A percentile compares a stretch with the other conserved stretches of the same genome.
phyloP scores from a whole-genome alignment of 1,140 invertebrate genomes.

The Pseudachorutes palmiensis region DNA sequence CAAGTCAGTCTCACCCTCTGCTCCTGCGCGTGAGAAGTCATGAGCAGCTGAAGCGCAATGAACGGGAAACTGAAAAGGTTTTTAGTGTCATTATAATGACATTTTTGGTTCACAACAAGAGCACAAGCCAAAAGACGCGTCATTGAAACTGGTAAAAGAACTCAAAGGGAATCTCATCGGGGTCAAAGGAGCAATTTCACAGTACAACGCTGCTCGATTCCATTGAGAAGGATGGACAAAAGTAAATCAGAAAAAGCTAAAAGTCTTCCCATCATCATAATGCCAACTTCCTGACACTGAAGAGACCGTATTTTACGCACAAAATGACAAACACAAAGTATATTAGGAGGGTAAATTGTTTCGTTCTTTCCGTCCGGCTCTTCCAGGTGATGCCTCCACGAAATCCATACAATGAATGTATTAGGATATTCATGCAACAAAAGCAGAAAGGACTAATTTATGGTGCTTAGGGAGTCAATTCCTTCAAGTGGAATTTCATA shows the following conservation, averaged over 20 bases:
- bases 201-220: background rate
- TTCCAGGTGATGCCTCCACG: background rate
- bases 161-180: background rate
- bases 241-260: background rate
- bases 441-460: no score
- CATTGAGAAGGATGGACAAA: background rate
- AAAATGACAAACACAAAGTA: background rate
- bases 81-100: slow-evolving; percentile 5
- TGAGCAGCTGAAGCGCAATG: background rate
- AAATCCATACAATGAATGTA: no score
- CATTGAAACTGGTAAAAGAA: background rate
- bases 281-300: background rate
- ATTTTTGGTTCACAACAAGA: slow-evolving; percentile 9
- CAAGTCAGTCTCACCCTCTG: background rate
- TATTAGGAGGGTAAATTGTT: background rate
- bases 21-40: slow-evolving; percentile 3
- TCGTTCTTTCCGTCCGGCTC: background rate
- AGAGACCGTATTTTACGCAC: background rate
- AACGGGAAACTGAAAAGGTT: background rate
- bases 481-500: background rate
- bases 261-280: no score
- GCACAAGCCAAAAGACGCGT: background rate
- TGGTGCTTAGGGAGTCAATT: no score
- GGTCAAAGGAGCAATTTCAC: slow-evolving; percentile 8
- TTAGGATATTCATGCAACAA: no score